A percentile compares a stretch with the other conserved stretches of the same genome.
These are phyloP conservation scores for Triplophysa yarkandensis DNA, from an alignment of 2,797 vertebrate genomes.

Conservation along the genomic window DNA sequence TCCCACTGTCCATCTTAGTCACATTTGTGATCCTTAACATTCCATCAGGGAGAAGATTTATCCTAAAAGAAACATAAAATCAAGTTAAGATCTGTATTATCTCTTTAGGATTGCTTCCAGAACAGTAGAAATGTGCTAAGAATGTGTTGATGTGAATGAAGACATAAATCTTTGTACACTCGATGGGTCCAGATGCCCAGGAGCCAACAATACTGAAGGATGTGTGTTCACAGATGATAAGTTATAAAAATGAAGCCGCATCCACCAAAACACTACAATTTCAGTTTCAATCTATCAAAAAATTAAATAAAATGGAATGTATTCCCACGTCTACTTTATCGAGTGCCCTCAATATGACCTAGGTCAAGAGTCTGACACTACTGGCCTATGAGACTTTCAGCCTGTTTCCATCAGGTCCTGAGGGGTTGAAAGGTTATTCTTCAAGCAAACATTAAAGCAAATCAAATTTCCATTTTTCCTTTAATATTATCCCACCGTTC, in stretches of 20 bases:
- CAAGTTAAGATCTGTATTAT: conserved; percentile 25
- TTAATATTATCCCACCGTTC: neutral
- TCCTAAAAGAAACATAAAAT: conserved; percentile 70
- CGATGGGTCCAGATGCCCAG: conserved; percentile 22
- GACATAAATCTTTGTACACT: conserved; percentile 41
- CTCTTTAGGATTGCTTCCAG: too few species aligned
- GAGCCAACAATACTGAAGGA: conserved; percentile 26
- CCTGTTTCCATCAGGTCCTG: neutral
- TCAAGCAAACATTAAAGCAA: neutral
- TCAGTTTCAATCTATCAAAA: too few species aligned
- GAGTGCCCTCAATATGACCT: neutral
- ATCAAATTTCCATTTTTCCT: neutral
- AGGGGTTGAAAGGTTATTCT: neutral
- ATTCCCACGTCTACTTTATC: neutral
- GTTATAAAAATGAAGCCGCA: conserved; percentile 24
- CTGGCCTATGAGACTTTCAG: neutral
- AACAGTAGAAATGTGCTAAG: conserved; percentile 15
- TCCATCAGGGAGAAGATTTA: conserved; percentile 84
- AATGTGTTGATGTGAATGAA: conserved; percentile 41
- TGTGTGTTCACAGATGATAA: conserved; percentile 39
- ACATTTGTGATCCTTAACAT: conserved; percentile 85
- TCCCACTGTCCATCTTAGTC: conserved; percentile 87
- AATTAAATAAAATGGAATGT: too few species aligned
- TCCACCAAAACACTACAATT: neutral
- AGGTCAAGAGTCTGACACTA: neutral